Evolutionary conservation across 2,113 vertebrate species (phyloP), one percentile per base, ranked within the genome.

Genomic region (Centropus bengalensis): DNA sequence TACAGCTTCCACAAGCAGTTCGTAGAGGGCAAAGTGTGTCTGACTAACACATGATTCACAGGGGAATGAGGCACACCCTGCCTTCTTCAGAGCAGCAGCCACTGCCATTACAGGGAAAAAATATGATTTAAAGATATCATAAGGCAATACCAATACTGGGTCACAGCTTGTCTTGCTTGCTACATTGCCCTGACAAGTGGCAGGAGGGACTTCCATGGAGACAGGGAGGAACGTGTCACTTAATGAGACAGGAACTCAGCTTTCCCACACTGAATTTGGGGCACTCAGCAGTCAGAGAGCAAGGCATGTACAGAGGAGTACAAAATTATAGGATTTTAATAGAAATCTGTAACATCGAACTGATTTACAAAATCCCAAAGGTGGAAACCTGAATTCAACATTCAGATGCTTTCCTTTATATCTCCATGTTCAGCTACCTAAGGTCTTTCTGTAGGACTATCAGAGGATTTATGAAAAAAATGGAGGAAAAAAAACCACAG

Each of bases 41-140:
- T 96, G 93, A 97, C 64, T 97, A 91, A 94, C 9, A 9, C 55
- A 42, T 92, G 96, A 96, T 91, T 94, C 93, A 96, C 52, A 42
- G 20, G 70, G 66, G 26, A 94, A 71, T 1, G 12, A 70, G 86
- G 64, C 88, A 97, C 92, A 80, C 89, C 93, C 83, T 22, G 40
- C 11, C 63, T 67, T 85, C 70, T 56, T 36, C 67, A 66, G 23
- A 66, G 45, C 63, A 89, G 75, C 26, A 82, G 24, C 27, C 64
- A n/a, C 45, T 62, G 67, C 56, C 77, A 64, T 71, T 27, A 58
- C 30, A 30, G 81, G n/a, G 60, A 58, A 52, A 62, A 54, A 82
- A 45, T 18, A 36, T 62, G 80, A 59, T 64, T 32, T 13, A 54
- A 36, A 86, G 82, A 74, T 40, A 92, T 3, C 42, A 32, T 26